Evolutionary conservation across 2,797 vertebrate genomes (phyloP), one percentile per base, ranked within the genome.

Genomic region (Poecilia wingei): DNA sequence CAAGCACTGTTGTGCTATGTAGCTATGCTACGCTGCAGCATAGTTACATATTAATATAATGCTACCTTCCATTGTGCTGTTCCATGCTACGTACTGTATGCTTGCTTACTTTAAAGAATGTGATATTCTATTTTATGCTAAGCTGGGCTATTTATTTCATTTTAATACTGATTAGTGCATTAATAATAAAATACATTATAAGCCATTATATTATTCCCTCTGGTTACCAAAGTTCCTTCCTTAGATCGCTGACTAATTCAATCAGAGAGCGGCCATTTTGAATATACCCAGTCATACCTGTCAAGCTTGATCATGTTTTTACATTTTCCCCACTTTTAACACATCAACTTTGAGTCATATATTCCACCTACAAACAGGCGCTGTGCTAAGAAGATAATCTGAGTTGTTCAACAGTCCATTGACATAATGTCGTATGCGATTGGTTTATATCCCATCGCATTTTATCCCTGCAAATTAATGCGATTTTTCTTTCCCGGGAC

Each of bases 401-500:
- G 20, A n/a, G 68, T 45, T n/a, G 68, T 70, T 70, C 66, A 41
- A n/a, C 10, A 43, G 6, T 43, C 28, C 31, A 49, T 72, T 31
- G 16, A 18, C 31, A 12, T 51, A 33, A 53, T 14, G 39, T 51
- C 53, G 6, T 36, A 6, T 10, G 4, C 22, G 47, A 36, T 14
- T 28, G 68, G 41, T 70, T 55, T 39, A 55, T 53, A 39, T 73
- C 16, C 33, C 14, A 39, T 3, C 22, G 18, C 33, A 36, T 73
- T 49, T 36, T 53, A 53, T 73, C 20, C 5, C 6, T 25, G 12
- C 28, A 73, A 53, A 25, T 36, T 53, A 73, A 6, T 53, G 20
- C 61, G 9, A 81, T 61, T 64, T 77, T 43, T 49, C 8, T 41
- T 8, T 1, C 41, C 75, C 77, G 31, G 64, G 53, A 68, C 53